Evolutionary conservation across 2,888 invertebrate species (phyloP), one percentile per base, ranked within the genome.

Genomic region (Saturnia pavonia): DNA sequence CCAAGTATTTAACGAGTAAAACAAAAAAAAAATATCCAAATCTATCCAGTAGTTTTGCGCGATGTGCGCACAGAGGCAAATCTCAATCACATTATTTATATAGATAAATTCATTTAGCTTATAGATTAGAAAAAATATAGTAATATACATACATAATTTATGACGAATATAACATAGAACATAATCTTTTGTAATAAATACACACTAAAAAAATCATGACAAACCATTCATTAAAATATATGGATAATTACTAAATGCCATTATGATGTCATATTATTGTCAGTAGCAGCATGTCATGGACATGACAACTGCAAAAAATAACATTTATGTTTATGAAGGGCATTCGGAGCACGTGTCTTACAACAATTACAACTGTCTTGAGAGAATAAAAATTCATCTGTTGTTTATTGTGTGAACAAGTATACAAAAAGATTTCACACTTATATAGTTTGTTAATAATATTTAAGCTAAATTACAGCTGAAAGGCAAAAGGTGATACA

Each of bases 391-490:
- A 60, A 14, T 19, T 12, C 25, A 60, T 14, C 25, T 60, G 27
- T 14, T 60, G 57, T 14, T 60, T 60, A 60, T 25, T 60, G 57
- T 60, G 25, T 25, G 16, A 60, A 60, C 14, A 27, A 60, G 25
- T 27, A 12, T 60, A 60, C 57, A 60, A 60, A 54, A 16, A 27
- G 57, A 60, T 60, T 60, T 60, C 57, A 60, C 57, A 12, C 25
- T 27, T 12, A 27, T 9, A 14, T 14, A 14, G 27, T 27, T 27
- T 60, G 25, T 60, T 14, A 60, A 25, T 60, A 60, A 60, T 27
- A 60, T 60, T 27, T 60, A 3, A 60, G 57, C 54, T 54, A n/a
- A 48, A 22, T 60, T 60, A 27, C 25, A 60, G 1, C 27, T 60
- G 12, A 60, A 60, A 12, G 54, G 22, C n/a, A 54, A 11, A 14